Evolutionary conservation across 2,113 vertebrate genomes (phyloP).

Genomic region (Dasyornis broadbenti): DNA sequence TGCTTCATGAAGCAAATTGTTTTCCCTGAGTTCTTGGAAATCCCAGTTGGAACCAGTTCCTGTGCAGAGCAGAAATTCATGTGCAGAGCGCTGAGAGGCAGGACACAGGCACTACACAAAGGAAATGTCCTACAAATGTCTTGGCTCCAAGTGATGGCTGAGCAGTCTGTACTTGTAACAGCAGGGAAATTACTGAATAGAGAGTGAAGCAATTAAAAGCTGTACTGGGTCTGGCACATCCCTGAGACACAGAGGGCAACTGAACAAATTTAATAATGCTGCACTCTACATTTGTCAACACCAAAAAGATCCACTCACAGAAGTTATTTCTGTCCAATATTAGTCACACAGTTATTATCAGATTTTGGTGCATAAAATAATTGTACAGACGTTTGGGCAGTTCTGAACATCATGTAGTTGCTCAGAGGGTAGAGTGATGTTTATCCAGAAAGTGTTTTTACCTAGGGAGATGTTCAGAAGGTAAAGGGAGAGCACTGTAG

Average conservation of each 20-base stretch:
- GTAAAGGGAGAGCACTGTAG: not conserved
- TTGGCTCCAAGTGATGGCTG: slow-evolving; percentile 26
- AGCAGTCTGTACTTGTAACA: not conserved
- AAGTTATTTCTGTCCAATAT: not conserved
- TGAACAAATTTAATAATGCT: slow-evolving; percentile 23
- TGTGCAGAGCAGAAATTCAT: not conserved
- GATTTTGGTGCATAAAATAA: not conserved
- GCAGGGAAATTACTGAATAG: slow-evolving; percentile 44
- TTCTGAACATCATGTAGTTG: not conserved
- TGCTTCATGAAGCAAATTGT: not conserved
- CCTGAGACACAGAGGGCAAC: slow-evolving; percentile 30
- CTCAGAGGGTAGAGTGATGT: not conserved
- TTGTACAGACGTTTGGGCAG: not conserved
- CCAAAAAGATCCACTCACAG: not conserved
- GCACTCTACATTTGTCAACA: not conserved
- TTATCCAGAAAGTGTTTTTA: not conserved
- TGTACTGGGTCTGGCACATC: slow-evolving; percentile 25
- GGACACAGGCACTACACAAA: slow-evolving; percentile 19
- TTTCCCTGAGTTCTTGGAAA: not conserved
- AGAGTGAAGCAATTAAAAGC: slow-evolving; percentile 56
- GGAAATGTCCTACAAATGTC: not conserved
- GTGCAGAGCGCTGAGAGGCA: not conserved
- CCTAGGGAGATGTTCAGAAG: not conserved
- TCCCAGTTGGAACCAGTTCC: not conserved
- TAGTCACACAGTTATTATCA: not conserved